Evolutionary conservation across 2,113 vertebrate genomes (phyloP).

Genomic region (Copsychus sechellarum): DNA sequence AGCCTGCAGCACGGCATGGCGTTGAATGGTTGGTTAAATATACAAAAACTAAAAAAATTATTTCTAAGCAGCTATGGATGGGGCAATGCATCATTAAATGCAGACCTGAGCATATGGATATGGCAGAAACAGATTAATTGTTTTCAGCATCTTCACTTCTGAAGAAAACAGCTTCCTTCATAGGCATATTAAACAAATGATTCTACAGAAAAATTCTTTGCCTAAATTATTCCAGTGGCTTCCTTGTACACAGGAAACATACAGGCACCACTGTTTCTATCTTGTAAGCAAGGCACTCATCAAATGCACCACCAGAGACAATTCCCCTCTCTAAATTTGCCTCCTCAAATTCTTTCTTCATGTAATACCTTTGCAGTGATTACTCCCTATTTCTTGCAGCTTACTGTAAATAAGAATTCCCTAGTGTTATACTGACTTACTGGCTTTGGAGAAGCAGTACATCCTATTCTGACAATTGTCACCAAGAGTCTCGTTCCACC

Average conservation of each 20-base stretch:
- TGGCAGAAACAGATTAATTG: not conserved
- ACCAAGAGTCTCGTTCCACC: not conserved
- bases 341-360: not conserved
- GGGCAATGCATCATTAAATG: not conserved
- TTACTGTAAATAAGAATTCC: not conserved
- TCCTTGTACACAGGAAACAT: not conserved
- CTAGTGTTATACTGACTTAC: not conserved
- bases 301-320: not conserved
- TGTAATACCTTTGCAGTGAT: not conserved
- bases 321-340: not conserved
- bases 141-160: not conserved
- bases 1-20: not conserved
- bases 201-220: not conserved
- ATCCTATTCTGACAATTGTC: not conserved
- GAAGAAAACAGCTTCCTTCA: not conserved
- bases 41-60: not conserved
- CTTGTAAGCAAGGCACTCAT: not conserved
- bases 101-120: not conserved
- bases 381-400: not conserved
- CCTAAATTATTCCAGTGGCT: not conserved
- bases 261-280: not conserved
- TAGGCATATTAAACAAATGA: not conserved
- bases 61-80: not conserved
- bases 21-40: not conserved
- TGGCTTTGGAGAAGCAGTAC: not conserved